Evolutionary conservation across 2,888 invertebrate genomes (phyloP), one percentile per base, ranked within the genome.

Genomic region (Cylloceria caligata): DNA sequence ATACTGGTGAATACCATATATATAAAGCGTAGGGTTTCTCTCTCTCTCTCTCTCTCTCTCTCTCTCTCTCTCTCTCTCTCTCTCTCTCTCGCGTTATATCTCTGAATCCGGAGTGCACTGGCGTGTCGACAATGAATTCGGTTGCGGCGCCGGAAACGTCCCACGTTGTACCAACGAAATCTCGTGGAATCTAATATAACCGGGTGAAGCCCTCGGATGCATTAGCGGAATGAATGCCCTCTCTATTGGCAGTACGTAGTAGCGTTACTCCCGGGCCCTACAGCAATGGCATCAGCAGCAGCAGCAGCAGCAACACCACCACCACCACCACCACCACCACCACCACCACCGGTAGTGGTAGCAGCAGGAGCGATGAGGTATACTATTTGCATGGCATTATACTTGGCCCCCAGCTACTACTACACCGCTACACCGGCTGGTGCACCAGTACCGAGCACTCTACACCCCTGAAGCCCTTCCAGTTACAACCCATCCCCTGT

Each of bases 211-310:
- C 87, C 88, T 86, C 65, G 81, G 86, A 89, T 90, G 91, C 91
- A 91, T 91, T 91, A 91, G 90, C 88, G 88, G 87, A 91, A 82
- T 91, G 91, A 90, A 91, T 91, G 90, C 89, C 88, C 90, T 91
- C 89, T 83, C 82, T 80, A 82, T 81, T 84, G 81, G 80, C 78
- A 71, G 74, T 62, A 52, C 71, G 78, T 24, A 55, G 42, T 62
- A 68, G 62, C 67, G 69, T 80, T 83, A 81, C 69, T 7, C 6
- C 57, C 64, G 52, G 71, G 67, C 87, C 87, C 90, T 87, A 89
- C 88, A 87, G n/a, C n/a, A n/a, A n/a, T n/a, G n/a, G n/a, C n/a
- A n/a, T n/a, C n/a, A n/a, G n/a, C n/a, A n/a, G n/a, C n/a, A n/a
- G n/a, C n/a, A n/a, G n/a, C n/a, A n/a, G n/a, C n/a, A 87, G 87